Evolutionary conservation across 2,113 vertebrate genomes (phyloP).

Genomic region (Engraulis encrasicolus): DNA sequence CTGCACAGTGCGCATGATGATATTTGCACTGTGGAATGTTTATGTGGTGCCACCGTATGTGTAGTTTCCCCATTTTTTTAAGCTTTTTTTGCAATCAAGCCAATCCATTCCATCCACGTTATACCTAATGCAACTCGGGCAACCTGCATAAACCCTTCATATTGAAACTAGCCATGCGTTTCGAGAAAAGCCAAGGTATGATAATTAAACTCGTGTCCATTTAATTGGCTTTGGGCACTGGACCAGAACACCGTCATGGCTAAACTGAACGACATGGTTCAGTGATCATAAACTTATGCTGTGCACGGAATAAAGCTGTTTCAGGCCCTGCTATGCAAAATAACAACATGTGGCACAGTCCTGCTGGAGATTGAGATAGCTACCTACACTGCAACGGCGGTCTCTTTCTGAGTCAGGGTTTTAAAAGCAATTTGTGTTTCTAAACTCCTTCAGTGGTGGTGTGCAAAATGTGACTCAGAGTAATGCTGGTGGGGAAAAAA

Average conservation of each 20-base stretch:
- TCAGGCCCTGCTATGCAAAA: background rate
- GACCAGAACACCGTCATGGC: slow-evolving; percentile 29
- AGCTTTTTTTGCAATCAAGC: background rate
- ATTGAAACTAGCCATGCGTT: slow-evolving; percentile 25
- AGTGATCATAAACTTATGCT: slow-evolving; percentile 14
- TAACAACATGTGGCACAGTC: background rate
- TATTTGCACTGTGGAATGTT: background rate
- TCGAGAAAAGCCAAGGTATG: slow-evolving; percentile 25
- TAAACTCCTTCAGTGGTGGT: too few relatives aligned
- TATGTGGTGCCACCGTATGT: background rate
- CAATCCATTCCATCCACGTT: background rate
- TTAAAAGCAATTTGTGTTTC: too few relatives aligned
- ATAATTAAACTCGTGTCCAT: slow-evolving; percentile 50
- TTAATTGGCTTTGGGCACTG: slow-evolving; percentile 47
- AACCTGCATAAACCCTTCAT: background rate
- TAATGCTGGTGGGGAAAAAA: too few relatives aligned
- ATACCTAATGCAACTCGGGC: background rate
- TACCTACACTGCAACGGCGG: background rate
- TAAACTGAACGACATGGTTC: slow-evolving; percentile 9
- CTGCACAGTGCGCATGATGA: background rate
- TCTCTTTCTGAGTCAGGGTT: background rate
- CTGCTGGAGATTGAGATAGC: background rate
- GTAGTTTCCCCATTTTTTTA: background rate
- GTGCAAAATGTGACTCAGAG: too few relatives aligned
- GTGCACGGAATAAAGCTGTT: slow-evolving; percentile 20